Base-by-base conservation (phyloP, 2,113 vertebrate species). In the Calidris pugnax region DNA sequence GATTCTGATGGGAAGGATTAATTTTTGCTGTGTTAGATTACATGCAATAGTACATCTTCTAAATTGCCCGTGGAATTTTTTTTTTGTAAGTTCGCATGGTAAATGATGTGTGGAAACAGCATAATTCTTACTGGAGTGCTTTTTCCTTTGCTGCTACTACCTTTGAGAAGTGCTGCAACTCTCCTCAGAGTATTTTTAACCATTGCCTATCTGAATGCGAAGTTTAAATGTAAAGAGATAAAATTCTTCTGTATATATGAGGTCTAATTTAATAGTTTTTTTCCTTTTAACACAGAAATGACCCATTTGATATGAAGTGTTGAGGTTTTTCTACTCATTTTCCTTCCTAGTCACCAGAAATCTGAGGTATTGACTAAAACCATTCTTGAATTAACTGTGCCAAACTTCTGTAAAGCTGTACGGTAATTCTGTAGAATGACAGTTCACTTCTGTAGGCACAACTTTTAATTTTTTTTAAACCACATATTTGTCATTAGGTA, bases 181-280 rank as follows among this genome's bases (percentile, higher is more conserved):
- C 73, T 77, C 68, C 90, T 97, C 50, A 77, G 78, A 87, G 30
- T 81, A 32, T 93, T 84, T 93, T 78, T 93, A 95, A 89, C 64
- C 17, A 23, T 76, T 50, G 27, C 48, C 56, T 89, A 48, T 94
- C 74, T 47, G 60, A 76, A 75, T 62, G 74, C 6, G 0, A 85
- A 62, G 18, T 73, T 94, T 56, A 89, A 75, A 55, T 66, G 50
- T 47, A 50, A 79, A 75, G 72, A 87, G 43, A 59, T 10, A 67
- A 45, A 81, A 79, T 41, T 55, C 10, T 81, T 95, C 48, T 79
- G 21, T 82, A 16, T 63, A 30, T 26, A 30, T 66, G 72, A 53
- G 30, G 8, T 75, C 51, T 87, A 76, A 62, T 16, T 84, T 69
- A 83, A 43, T 77, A n/a, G 12, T 32, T 69, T 69, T 69, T 57